Evolutionary conservation across 2,888 invertebrate species (phyloP), one percentile per base, ranked within the genome.

Genomic region (Cephus nigrinus): DNA sequence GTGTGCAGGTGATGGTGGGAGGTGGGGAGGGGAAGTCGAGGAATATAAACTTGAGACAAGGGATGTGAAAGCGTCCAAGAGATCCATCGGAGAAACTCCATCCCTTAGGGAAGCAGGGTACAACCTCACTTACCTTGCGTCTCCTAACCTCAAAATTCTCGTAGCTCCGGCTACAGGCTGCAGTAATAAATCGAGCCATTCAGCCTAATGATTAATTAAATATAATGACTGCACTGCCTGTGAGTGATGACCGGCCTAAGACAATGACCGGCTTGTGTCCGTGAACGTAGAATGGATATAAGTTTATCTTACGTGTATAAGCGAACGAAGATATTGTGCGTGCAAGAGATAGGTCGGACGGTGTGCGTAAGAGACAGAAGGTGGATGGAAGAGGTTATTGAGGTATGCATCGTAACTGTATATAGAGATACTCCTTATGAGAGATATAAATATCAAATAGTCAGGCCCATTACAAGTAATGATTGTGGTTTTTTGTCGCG

Each of bases 171-270:
- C 71, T 71, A 31, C 71, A 32, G 31, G 71, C 71, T 15, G 71
- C 71, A 34, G 78, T 78, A 75, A 89, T 87, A 85, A 88, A 87
- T 89, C 86, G 85, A 84, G 85, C 84, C 85, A 84, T 86, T 86
- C 84, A 82, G 81, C 78, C 84, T 86, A 86, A 88, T 87, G 88
- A 90, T 90, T 89, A 89, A 90, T 90, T 90, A 89, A 90, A 88
- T 83, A 83, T 88, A 88, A 90, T 88, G 89, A 90, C 87, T 82
- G 82, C 82, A 82, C 79, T 78, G 80, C 78, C 82, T 81, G 83
- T 85, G 87, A 87, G 83, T 83, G 88, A 88, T 88, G 87, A 87
- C 83, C 85, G n/a, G 82, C 82, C 85, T 83, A 84, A 90, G 86
- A 90, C 90, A 89, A 89, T 89, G 85, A 86, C 82, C 83, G 82